Conservation (phyloP, 2,797 vertebrate species). For the Vireo griseus region DNA sequence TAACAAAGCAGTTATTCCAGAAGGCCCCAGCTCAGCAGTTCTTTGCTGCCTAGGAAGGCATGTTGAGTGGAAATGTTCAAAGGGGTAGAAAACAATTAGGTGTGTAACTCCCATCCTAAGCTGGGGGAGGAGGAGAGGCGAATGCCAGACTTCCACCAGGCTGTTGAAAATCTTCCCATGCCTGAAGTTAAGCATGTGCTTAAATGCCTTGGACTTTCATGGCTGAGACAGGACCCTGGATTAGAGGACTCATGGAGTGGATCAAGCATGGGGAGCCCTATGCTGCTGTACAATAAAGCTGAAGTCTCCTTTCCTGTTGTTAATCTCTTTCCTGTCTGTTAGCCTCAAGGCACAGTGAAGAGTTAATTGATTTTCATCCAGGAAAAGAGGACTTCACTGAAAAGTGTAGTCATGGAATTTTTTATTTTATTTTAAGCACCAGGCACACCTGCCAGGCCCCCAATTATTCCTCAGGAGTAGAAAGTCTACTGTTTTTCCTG, state of each 20-base stretch:
- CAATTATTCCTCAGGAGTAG: conserved; percentile 66
- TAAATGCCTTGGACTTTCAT: conserved; percentile 4
- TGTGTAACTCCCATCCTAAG: not conserved
- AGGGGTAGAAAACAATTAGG: conserved; percentile 40
- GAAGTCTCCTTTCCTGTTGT: conserved; percentile 65
- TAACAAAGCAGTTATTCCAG: not conserved
- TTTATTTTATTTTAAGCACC: conserved; percentile 66
- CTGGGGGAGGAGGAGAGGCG: not conserved
- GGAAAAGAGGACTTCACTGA: conserved; percentile 64
- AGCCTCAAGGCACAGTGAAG: conserved; percentile 65
- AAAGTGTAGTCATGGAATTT: conserved; percentile 55
- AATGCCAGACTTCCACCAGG: conserved; percentile 39
- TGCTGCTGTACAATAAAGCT: conserved; percentile 52
- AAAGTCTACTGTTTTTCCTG: conserved; percentile 67
- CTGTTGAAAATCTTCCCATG: conserved; percentile 39
- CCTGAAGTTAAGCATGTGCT: conserved; percentile 52
- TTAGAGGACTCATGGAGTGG: conserved; percentile 36
- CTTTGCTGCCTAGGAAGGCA: not conserved
- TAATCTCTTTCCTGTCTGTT: conserved; percentile 68
- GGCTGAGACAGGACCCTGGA: not conserved
- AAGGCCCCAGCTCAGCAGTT: conserved; percentile 21
- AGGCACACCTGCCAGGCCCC: conserved; percentile 64
- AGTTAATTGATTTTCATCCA: conserved; percentile 70
- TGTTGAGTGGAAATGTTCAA: conserved; percentile 52
- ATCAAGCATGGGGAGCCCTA: conserved; percentile 39